These are phyloP conservation scores for Nephrotoma appendiculata DNA, from an alignment of 2,888 invertebrate species.

Conservation along the genomic window DNA sequence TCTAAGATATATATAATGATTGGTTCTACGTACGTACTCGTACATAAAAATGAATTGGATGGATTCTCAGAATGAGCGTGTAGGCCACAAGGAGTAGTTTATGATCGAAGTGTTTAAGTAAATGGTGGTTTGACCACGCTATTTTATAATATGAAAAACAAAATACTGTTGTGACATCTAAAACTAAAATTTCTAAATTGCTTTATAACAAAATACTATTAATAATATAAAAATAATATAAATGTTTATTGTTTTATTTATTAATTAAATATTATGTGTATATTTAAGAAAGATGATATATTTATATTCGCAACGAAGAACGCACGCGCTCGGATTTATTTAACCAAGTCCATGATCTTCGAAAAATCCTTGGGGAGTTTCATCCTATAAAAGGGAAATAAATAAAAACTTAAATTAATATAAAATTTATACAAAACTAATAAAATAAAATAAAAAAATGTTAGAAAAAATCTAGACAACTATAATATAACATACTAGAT, in stretches of 20 bases:
- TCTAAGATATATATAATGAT: background rate
- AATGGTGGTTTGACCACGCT: background rate
- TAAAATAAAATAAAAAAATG: slow-evolving; percentile 10
- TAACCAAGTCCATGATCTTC: slow-evolving; percentile 97
- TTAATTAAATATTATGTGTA: background rate
- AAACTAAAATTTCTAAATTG: background rate
- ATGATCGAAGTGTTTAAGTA: background rate
- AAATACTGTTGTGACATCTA: background rate
- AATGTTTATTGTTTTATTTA: background rate
- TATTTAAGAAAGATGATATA: background rate
- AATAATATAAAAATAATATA: background rate
- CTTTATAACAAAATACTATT: background rate
- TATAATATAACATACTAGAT: background rate
- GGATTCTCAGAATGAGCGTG: background rate
- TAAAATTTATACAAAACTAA: background rate
- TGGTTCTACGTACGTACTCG: background rate
- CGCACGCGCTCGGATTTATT: slow-evolving; percentile 16
- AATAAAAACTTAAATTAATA: background rate
- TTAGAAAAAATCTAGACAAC: background rate
- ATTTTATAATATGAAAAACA: background rate
- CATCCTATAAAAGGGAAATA: slow-evolving; percentile 73
- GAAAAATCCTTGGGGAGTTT: slow-evolving; percentile 98
- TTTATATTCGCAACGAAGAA: background rate
- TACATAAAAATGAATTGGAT: background rate
- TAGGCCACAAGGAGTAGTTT: background rate